Evolutionary conservation across 2,113 vertebrate genomes (phyloP).

Genomic region (Centrocercus urophasianus): DNA sequence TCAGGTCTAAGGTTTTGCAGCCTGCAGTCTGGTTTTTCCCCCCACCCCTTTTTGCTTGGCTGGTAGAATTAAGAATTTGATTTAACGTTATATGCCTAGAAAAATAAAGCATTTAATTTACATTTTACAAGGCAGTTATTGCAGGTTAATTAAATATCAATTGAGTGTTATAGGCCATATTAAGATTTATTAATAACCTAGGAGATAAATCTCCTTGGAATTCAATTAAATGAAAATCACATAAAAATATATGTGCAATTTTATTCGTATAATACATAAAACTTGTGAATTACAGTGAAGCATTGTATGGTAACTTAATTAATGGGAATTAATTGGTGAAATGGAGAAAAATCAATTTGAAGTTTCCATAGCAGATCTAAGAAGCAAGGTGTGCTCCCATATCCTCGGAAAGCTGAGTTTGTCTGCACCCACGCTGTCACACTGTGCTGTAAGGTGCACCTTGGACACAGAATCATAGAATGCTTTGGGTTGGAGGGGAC

Average conservation of each 20-base stretch:
- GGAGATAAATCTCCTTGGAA: constrained; percentile 77
- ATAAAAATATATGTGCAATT: constrained; percentile 75
- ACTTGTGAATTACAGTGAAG: constrained; percentile 62
- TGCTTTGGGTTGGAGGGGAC: too few species aligned
- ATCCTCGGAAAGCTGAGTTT: background rate
- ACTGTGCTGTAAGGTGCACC: fast-evolving
- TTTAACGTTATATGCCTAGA: constrained; percentile 50
- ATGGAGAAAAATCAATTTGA: constrained; percentile 62
- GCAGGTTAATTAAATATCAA: constrained; percentile 79
- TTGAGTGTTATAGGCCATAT: constrained; percentile 76
- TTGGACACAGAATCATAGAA: background rate
- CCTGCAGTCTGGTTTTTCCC: background rate
- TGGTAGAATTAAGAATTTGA: constrained; percentile 23
- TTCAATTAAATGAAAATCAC: constrained; percentile 79
- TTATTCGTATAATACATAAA: constrained; percentile 74
- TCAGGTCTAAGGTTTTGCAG: background rate
- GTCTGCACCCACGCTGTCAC: fast-evolving
- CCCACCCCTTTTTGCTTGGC: constrained; percentile 16
- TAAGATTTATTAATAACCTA: constrained; percentile 80
- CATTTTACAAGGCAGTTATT: constrained; percentile 75
- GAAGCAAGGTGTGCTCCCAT: background rate
- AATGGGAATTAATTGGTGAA: constrained; percentile 69
- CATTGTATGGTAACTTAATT: constrained; percentile 57
- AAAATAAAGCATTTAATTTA: constrained; percentile 74
- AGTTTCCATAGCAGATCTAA: background rate